phyloP scores from a whole-genome alignment of 2,888 invertebrate species.

The Eristalis arbustorum region DNA sequence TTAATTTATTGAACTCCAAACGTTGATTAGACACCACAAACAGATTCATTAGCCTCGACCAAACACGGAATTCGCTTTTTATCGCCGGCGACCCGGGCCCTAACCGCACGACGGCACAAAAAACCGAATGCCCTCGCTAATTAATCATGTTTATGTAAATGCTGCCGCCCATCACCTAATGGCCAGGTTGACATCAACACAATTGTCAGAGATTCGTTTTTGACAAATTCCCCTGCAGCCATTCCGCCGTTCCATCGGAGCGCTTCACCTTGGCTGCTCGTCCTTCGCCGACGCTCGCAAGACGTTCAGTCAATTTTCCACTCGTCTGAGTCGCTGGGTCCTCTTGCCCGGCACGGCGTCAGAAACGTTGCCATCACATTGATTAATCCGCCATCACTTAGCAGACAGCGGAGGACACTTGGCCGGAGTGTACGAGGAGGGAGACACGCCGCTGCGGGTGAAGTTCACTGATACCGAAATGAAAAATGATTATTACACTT shows the following conservation, averaged over 20 bases:
- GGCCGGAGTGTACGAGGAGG: constrained; percentile 28
- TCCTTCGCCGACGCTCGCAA: neutral
- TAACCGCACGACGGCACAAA: neutral
- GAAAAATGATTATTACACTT: constrained; percentile 69
- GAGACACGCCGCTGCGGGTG: neutral
- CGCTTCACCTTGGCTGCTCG: constrained; percentile 21
- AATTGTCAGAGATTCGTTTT: constrained; percentile 50
- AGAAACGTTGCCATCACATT: constrained; percentile 60
- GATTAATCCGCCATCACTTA: constrained; percentile 70
- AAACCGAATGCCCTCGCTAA: constrained; percentile 29
- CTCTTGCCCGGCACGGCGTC: constrained; percentile 25
- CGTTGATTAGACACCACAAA: constrained; percentile 3
- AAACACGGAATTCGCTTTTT: neutral
- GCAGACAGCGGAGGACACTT: constrained; percentile 61
- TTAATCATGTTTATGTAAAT: constrained; percentile 54
- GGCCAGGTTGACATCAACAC: constrained; percentile 38
- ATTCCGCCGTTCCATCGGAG: constrained; percentile 54
- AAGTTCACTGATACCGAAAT: constrained; percentile 62
- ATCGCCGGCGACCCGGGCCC: constrained; percentile 17
- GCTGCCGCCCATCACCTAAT: constrained; percentile 33
- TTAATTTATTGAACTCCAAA: neutral
- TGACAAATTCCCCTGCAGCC: constrained; percentile 60
- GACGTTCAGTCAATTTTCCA: constrained; percentile 55
- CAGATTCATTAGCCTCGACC: neutral
- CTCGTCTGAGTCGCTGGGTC: constrained; percentile 29